phyloP scores from a whole-genome alignment of 2,888 invertebrate species.

The Lepidonotus clava region DNA sequence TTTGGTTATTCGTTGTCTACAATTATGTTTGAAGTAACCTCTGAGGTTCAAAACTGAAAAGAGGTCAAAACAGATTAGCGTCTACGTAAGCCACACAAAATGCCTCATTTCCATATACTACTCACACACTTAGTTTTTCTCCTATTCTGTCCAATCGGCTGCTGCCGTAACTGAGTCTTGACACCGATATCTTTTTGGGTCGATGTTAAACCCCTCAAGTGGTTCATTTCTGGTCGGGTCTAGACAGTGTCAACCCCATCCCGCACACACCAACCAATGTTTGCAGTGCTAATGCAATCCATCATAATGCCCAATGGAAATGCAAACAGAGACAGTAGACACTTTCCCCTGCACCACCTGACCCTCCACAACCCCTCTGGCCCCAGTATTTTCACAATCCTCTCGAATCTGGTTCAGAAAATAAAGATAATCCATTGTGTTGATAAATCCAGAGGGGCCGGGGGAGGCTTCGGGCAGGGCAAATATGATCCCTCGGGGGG shows the following conservation, averaged over 20 bases:
- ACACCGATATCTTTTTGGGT: too few relatives aligned
- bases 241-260: neutral
- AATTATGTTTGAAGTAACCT: too few relatives aligned
- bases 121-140: too few relatives aligned
- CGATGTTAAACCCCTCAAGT: too few relatives aligned
- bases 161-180: too few relatives aligned
- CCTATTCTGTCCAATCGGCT: too few relatives aligned
- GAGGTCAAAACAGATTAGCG: too few relatives aligned
- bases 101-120: too few relatives aligned
- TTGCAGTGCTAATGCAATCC: constrained; percentile 27
- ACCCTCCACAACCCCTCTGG: neutral
- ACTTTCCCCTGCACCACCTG: neutral
- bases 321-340: neutral
- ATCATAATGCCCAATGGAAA: constrained; percentile 35
- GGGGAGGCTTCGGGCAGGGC: constrained; percentile 7
- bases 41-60: too few relatives aligned
- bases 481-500: neutral
- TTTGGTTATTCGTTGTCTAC: too few relatives aligned
- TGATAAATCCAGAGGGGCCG: constrained; percentile 8
- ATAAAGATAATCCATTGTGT: constrained; percentile 32
- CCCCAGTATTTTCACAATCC: constrained; percentile 22
- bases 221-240: too few relatives aligned
- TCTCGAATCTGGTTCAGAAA: constrained; percentile 34
- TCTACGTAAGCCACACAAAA: too few relatives aligned
- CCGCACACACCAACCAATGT: neutral